Percentiles rank a stretch among this genome's conserved stretches.
Conservation (phyloP, 2,888 invertebrate genomes). For the Machimus atricapillus region DNA sequence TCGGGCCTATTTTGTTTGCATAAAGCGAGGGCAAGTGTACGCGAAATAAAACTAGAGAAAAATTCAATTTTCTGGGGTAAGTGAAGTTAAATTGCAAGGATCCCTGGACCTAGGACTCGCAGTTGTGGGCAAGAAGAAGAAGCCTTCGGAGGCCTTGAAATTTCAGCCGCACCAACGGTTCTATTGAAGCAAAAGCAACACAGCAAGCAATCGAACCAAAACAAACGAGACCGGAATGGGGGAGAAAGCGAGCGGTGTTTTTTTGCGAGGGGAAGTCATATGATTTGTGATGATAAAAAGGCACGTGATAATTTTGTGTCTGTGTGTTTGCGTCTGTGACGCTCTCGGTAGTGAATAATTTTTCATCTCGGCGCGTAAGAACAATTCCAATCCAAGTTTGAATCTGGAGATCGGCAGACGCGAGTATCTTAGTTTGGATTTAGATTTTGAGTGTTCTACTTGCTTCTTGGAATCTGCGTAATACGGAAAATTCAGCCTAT, state of each 20-base stretch:
- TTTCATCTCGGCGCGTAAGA: not conserved
- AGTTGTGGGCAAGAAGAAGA: too few relatives aligned
- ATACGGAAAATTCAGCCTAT: not conserved
- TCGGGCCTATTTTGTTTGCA: not conserved
- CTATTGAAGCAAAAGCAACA: not conserved
- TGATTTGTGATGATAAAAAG: not conserved
- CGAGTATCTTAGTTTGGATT: not conserved
- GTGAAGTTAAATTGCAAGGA: not conserved
- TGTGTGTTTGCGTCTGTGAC: not conserved
- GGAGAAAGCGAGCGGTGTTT: not conserved
- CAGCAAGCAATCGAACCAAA: not conserved
- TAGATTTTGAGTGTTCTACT: not conserved
- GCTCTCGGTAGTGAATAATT: not conserved
- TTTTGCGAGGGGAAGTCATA: not conserved
- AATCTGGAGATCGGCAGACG: not conserved
- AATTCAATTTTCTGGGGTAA: not conserved
- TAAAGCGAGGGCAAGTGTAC: not conserved
- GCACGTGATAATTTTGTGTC: not conserved
- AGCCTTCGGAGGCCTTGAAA: not conserved
- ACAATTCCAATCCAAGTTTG: not conserved
- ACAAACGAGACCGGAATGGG: not conserved
- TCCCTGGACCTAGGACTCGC: not conserved
- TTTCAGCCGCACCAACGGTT: not conserved
- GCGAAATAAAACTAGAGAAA: not conserved
- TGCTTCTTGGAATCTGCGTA: not conserved